A percentile compares a stretch with the other conserved stretches of the same genome.
Evolutionary conservation across 2,113 vertebrate species (phyloP).

Genomic region (Anguilla japonica): DNA sequence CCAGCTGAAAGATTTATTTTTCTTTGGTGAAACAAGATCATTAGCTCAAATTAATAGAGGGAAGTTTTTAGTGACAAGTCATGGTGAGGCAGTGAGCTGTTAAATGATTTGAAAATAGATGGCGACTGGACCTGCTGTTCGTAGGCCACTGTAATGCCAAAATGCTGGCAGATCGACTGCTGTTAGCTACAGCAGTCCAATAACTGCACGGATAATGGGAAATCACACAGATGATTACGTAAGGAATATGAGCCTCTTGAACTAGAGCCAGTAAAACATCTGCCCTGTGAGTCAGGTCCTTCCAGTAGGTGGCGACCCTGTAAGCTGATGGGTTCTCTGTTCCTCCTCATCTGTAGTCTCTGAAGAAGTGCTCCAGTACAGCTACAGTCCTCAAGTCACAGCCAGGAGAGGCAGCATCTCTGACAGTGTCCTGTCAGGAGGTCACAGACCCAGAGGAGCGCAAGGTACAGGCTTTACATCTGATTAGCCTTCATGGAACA

Average conservation of each 20-base stretch:
- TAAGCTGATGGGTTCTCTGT: background rate
- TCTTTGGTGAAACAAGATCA: too few species aligned
- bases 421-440: conserved; percentile 9
- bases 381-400: background rate
- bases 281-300: background rate
- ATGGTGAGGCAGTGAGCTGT: too few species aligned
- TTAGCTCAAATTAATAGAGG: too few species aligned
- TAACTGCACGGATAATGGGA: background rate
- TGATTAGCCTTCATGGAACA: background rate
- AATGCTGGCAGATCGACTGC: too few species aligned
- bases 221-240: background rate
- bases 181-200: background rate
- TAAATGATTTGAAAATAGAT: too few species aligned
- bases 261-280: background rate
- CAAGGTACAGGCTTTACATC: background rate
- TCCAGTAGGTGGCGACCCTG: background rate
- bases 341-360: background rate
- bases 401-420: background rate
- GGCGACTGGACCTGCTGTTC: too few species aligned
- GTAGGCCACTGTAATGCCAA: too few species aligned
- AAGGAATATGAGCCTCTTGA: background rate
- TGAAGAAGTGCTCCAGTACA: background rate
- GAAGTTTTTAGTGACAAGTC: too few species aligned
- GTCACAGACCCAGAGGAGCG: conserved; percentile 21
- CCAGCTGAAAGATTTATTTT: too few species aligned